Base-by-base conservation (phyloP, 2,113 vertebrate genomes). In the Chionomys nivalis region DNA sequence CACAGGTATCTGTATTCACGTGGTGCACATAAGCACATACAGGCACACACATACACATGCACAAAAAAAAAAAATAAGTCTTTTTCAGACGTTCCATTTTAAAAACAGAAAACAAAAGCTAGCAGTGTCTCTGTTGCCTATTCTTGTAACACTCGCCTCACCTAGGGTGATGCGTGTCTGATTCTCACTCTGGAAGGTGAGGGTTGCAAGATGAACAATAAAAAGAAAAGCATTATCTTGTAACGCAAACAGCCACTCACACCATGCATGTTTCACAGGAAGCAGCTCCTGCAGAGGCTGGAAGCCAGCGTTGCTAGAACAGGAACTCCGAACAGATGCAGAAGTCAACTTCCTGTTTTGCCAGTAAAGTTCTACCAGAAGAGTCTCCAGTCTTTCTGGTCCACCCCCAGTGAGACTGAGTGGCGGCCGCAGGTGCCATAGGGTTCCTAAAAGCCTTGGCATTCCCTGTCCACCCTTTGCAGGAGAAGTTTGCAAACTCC, bases 401-500 rank as follows among this genome's bases (percentile, higher is more conserved):
- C 47, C 33, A n/a, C 23, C 2, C 4, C 17, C 3, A 21, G 39
- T 21, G 44, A 49, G 3, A 39, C 3, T 6, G 72, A 61, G 55
- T 23, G 1, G 19, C 0, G 0, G 4, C 0, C 17, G 19, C 23
- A 49, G 73, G 31, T 26, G 28, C 73, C 12, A 4, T 6, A 3
- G 1, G 65, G 58, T 6, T 23, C 61, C 7, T 1, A 2, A 14
- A 3, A 42, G 44, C 24, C 31, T 24, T 9, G 4, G 0, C 2
- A 5, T 26, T 16, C 14, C 1, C 68, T 52, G 36, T 23, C 73
- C 16, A n/a, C 26, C 79, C 7, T 82, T 58, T n/a, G 9, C 26
- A 36, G 75, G 47, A 42, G 26, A 49, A n/a, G 49, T n/a, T 13
- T n/a, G 26, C n/a, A 19, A 36, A 24, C n/a, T 79, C 66, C 8